Conservation (phyloP, 1,140 invertebrate species). For the Cryptotermes secundus region DNA sequence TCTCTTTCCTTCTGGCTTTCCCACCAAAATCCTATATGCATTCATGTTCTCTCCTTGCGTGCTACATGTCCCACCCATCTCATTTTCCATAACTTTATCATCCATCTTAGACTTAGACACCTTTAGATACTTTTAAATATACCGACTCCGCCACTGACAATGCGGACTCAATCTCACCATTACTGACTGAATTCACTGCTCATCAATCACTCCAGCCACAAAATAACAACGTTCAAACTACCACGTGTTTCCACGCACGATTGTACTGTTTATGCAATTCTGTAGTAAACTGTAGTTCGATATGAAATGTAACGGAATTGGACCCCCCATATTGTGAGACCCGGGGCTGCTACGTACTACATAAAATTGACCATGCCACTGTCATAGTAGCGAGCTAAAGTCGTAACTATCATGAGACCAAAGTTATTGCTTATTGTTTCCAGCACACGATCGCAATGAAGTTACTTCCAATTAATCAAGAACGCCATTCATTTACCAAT, state of each 20-base stretch:
- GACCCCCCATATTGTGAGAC: not conserved
- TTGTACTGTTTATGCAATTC: not conserved
- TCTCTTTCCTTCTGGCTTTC: too few species aligned
- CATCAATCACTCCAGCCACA: not conserved
- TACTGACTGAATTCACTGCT: too few species aligned
- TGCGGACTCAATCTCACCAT: too few species aligned
- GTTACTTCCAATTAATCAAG: not conserved
- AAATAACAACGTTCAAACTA: not conserved
- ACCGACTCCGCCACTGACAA: too few species aligned
- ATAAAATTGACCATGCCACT: not conserved
- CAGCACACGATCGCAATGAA: not conserved
- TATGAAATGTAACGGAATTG: not conserved
- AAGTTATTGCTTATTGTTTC: not conserved
- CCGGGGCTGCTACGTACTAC: not conserved
- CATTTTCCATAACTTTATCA: too few species aligned
- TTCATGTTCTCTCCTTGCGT: too few species aligned
- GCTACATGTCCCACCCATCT: too few species aligned
- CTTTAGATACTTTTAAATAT: too few species aligned
- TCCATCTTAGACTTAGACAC: too few species aligned
- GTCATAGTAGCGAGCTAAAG: not conserved
- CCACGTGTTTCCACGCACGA: not conserved
- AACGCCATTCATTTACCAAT: not conserved
- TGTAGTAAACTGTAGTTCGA: not conserved
- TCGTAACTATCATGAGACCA: not conserved
- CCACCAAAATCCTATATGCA: too few species aligned